These are phyloP conservation scores for Oncorhynchus mykiss DNA, from an alignment of 2,113 vertebrate genomes.

Conservation along the genomic window DNA sequence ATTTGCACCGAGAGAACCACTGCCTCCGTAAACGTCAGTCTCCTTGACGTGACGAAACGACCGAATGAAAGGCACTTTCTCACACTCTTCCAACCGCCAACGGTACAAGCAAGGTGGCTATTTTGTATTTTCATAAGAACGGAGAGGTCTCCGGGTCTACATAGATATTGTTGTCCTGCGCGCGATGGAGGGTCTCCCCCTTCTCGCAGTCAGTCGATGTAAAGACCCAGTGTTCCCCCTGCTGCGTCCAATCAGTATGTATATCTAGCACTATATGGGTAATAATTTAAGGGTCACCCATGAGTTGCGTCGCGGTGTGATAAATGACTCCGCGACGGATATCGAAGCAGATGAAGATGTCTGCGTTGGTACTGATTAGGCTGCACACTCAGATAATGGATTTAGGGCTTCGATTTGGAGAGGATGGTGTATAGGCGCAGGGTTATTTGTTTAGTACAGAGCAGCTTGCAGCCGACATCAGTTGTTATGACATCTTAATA, in stretches of 20 bases:
- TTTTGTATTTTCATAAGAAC: not conserved
- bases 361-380: not conserved
- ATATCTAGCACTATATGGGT: slow-evolving; percentile 50
- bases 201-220: slow-evolving; percentile 33
- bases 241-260: slow-evolving; percentile 77
- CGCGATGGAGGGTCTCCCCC: slow-evolving; percentile 8
- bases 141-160: not conserved
- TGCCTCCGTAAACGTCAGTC: not conserved
- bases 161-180: not conserved
- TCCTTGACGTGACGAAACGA: not conserved
- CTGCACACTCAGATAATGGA: not conserved
- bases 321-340: no score
- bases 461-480: not conserved
- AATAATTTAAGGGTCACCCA: slow-evolving; percentile 77
- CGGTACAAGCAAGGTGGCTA: not conserved
- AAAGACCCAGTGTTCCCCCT: slow-evolving; percentile 63
- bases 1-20: slow-evolving; percentile 9
- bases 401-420: not conserved
- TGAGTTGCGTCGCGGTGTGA: slow-evolving; percentile 62
- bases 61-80: not conserved
- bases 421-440: not conserved
- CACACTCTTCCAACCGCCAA: not conserved
- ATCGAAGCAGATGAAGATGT: no score
- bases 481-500: not conserved
- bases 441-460: not conserved